These are phyloP conservation scores for Drosophila mettleri DNA, from an alignment of 2,888 invertebrate genomes.

Conservation along the genomic window DNA sequence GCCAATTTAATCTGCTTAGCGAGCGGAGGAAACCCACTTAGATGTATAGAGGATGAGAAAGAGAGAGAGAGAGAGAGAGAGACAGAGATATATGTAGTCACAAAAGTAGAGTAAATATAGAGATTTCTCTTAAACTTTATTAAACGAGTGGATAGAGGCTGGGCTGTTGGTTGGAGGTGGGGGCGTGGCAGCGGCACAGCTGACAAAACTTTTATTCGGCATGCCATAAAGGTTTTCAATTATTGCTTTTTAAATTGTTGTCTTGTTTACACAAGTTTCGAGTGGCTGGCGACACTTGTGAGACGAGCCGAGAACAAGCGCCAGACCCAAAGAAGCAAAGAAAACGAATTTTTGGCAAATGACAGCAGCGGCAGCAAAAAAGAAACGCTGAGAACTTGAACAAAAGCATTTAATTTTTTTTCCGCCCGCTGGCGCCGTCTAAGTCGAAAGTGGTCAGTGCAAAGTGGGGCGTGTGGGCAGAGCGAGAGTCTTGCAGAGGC, in stretches of 20 bases:
- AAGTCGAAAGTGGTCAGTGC: background rate
- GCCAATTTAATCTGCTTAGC: slow-evolving; percentile 69
- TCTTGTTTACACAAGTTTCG: slow-evolving; percentile 67
- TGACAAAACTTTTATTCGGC: slow-evolving; percentile 59
- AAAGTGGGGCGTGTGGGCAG: background rate
- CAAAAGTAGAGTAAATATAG: slow-evolving; percentile 11
- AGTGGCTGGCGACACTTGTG: slow-evolving; percentile 51
- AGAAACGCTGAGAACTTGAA: slow-evolving; percentile 36
- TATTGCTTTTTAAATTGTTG: slow-evolving; percentile 70
- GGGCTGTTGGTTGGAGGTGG: background rate
- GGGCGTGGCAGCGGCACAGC: slow-evolving; percentile 55
- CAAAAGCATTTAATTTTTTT: slow-evolving; percentile 65
- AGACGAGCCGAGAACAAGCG: slow-evolving; percentile 20
- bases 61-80: no score
- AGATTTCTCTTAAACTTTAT: slow-evolving; percentile 50
- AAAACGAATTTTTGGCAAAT: slow-evolving; percentile 38
- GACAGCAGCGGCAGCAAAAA: slow-evolving; percentile 15
- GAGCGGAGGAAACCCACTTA: background rate
- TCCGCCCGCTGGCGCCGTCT: slow-evolving; percentile 42
- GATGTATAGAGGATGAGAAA: background rate
- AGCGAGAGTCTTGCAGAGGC: background rate
- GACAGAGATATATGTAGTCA: no score
- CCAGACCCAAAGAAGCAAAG: slow-evolving; percentile 1
- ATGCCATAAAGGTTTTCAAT: slow-evolving; percentile 72
- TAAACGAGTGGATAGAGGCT: slow-evolving; percentile 34